Evolutionary conservation across 2,888 invertebrate species (phyloP).

Genomic region (Fragum whitleyi): DNA sequence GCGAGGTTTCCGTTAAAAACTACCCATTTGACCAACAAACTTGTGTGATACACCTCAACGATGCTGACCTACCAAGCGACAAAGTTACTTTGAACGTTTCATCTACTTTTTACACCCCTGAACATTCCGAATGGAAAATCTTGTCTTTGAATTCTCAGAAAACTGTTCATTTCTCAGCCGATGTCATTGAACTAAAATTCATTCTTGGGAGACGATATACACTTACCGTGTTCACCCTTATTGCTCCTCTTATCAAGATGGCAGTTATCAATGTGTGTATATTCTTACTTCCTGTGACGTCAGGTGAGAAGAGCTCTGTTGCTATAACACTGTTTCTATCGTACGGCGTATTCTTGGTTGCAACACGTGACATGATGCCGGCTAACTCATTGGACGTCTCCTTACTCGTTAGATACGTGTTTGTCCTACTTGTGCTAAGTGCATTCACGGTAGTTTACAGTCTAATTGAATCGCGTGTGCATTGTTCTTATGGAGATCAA

Average conservation of each 20-base stretch:
- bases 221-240: neutral
- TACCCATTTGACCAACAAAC: slow-evolving; percentile 1
- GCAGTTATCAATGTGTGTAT: neutral
- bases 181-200: neutral
- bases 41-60: neutral
- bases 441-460: slow-evolving; percentile 1
- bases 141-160: neutral
- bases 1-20: slow-evolving; percentile 11
- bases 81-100: neutral
- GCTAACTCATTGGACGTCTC: slow-evolving; percentile 4
- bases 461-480: neutral
- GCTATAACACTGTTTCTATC: slow-evolving; percentile 6
- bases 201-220: neutral
- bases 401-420: neutral
- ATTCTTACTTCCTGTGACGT: slow-evolving; percentile 8
- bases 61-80: neutral
- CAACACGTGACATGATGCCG: slow-evolving; percentile 13
- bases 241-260: neutral
- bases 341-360: neutral
- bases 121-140: neutral
- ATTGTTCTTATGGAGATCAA: neutral
- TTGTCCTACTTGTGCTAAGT: neutral
- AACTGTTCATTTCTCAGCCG: neutral
- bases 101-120: neutral
- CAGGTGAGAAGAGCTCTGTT: slow-evolving; percentile 9